Conservation (phyloP, 2,113 vertebrate species). For the Anolis carolinensis region DNA sequence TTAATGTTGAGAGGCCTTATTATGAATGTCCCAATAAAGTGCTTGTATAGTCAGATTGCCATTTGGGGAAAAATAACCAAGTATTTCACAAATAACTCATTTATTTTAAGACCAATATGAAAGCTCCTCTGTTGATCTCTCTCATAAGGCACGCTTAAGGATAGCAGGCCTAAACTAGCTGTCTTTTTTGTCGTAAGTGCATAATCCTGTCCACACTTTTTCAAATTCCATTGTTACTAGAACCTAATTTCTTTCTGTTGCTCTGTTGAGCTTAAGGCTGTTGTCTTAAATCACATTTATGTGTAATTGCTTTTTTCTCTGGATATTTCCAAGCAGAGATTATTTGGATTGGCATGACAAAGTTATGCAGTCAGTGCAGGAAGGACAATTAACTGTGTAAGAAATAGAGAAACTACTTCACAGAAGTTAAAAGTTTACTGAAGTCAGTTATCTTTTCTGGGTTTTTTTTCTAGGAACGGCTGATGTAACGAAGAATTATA, state of each 20-base stretch:
- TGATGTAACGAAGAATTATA: constrained; percentile 42
- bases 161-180: constrained; percentile 24
- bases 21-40: constrained; percentile 54
- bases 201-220: neutral
- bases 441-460: constrained; percentile 36
- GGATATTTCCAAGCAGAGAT: neutral
- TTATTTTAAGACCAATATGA: constrained; percentile 20
- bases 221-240: neutral
- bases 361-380: constrained; percentile 8
- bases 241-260: neutral
- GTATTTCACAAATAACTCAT: constrained; percentile 14
- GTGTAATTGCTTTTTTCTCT: neutral
- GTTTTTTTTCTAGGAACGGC: constrained; percentile 40
- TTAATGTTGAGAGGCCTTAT: constrained; percentile 36
- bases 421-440: constrained; percentile 63
- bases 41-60: constrained; percentile 49
- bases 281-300: neutral
- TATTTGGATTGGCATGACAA: constrained; percentile 21
- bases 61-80: neutral
- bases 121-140: constrained; percentile 29
- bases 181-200: constrained; percentile 25
- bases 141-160: constrained; percentile 43
- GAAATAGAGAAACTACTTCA: constrained; percentile 61
- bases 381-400: constrained; percentile 11
- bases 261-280: constrained; percentile 15